These are phyloP conservation scores for Macrophya annulata DNA, from an alignment of 2,888 invertebrate genomes.

Conservation along the genomic window DNA sequence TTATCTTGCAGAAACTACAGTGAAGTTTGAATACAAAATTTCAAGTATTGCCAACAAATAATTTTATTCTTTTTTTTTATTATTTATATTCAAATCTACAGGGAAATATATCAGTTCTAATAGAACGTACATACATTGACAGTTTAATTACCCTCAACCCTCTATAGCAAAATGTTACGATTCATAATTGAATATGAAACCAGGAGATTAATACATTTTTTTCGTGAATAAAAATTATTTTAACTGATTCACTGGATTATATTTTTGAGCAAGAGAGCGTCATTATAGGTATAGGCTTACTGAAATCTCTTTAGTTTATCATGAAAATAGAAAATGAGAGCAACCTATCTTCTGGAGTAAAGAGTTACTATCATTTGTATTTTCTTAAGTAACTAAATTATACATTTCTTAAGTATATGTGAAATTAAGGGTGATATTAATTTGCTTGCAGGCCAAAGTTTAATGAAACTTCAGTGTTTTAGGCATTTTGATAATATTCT, in stretches of 20 bases:
- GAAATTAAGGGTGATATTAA: background rate
- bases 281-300: background rate
- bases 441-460: background rate
- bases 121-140: conserved; percentile 32
- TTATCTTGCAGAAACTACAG: conserved; percentile 7
- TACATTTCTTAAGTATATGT: conserved; percentile 3
- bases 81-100: conserved; percentile 32
- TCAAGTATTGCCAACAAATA: conserved; percentile 34
- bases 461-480: background rate
- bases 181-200: background rate
- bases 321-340: background rate
- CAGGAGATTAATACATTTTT: background rate
- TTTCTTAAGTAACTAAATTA: background rate
- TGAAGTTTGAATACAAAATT: conserved; percentile 33
- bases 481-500: conserved; percentile 41
- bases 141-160: conserved; percentile 44
- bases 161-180: conserved; percentile 16
- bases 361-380: background rate
- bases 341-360: background rate
- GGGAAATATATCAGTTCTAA: conserved; percentile 17
- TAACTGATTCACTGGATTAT: conserved; percentile 6
- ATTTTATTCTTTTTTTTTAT: conserved; percentile 1
- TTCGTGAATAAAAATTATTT: background rate
- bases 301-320: background rate
- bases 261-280: conserved; percentile 19